These are phyloP conservation scores for Gadus chalcogrammus DNA, from an alignment of 2,113 vertebrate species.

Conservation along the genomic window DNA sequence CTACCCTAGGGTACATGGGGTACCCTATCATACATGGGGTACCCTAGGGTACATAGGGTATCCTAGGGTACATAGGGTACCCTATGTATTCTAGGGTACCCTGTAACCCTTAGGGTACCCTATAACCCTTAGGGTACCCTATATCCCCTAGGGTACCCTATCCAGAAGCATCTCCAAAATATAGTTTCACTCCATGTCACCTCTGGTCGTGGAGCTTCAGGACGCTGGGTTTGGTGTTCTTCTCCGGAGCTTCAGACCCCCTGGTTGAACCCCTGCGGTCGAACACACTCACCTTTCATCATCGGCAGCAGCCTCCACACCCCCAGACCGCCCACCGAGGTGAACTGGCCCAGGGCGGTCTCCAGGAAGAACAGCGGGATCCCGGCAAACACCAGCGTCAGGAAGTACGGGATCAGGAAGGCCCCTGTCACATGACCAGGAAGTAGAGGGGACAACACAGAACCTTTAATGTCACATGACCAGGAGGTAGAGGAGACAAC, in stretches of 20 bases:
- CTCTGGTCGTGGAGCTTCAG: too few species aligned
- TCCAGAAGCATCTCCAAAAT: not conserved
- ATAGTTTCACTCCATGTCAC: too few species aligned
- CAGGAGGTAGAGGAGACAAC: not conserved
- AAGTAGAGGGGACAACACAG: not conserved
- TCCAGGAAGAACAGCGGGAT: slow-evolving; percentile 89
- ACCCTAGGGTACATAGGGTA: too few species aligned
- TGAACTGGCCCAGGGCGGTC: slow-evolving; percentile 85
- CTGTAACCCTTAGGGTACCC: too few species aligned
- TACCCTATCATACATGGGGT: too few species aligned
- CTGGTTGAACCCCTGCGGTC: not conserved
- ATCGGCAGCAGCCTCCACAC: slow-evolving; percentile 89
- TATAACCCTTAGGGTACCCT: too few species aligned
- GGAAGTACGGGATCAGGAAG: slow-evolving; percentile 87
- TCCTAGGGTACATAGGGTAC: too few species aligned
- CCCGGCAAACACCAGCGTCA: slow-evolving; percentile 87
- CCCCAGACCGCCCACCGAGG: slow-evolving; percentile 82
- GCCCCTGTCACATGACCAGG: slow-evolving; percentile 71
- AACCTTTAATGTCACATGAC: slow-evolving; percentile 1
- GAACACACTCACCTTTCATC: slow-evolving; percentile 83
- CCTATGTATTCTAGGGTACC: too few species aligned
- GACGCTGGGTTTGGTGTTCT: too few species aligned
- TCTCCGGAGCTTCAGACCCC: not conserved
- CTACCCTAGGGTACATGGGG: too few species aligned
- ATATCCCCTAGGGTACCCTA: too few species aligned